phyloP scores from a whole-genome alignment of 2,888 invertebrate genomes.

The Aplocera efformata region DNA sequence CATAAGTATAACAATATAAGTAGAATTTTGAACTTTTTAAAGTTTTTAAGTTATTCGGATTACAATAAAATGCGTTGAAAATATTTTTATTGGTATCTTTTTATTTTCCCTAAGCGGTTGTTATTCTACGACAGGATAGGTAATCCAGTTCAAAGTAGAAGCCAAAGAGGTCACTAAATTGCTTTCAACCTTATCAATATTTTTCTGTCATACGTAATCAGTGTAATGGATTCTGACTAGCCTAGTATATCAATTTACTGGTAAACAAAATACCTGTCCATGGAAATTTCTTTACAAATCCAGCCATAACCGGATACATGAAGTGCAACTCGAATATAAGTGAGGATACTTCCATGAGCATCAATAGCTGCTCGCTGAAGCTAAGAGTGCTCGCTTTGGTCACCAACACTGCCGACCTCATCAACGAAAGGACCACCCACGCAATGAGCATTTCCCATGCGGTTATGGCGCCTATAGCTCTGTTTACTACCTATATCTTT shows the following conservation, averaged over 20 bases:
- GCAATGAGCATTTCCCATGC: conserved; percentile 48
- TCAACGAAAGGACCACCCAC: conserved; percentile 54
- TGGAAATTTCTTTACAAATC: neutral
- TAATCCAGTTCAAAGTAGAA: too few species aligned
- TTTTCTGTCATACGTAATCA: too few species aligned
- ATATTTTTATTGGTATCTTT: conserved; percentile 7
- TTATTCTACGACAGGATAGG: too few species aligned
- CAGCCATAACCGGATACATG: conserved; percentile 26
- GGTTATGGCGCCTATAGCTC: conserved; percentile 48
- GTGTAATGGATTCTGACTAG: too few species aligned
- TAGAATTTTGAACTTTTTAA: conserved; percentile 70
- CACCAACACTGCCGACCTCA: conserved; percentile 53
- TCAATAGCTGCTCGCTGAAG: conserved; percentile 41
- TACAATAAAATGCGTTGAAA: conserved; percentile 70
- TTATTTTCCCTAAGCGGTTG: neutral
- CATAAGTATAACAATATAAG: conserved; percentile 50
- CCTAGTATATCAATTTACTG: too few species aligned
- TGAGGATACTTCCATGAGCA: conserved; percentile 44
- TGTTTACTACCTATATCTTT: conserved; percentile 52
- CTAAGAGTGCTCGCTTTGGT: conserved; percentile 52
- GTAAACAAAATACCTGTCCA: too few species aligned
- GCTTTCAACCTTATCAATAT: too few species aligned
- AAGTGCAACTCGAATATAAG: conserved; percentile 32
- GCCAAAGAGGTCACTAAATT: too few species aligned
- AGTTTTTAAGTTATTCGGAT: conserved; percentile 77